Conservation (phyloP, 2,888 invertebrate genomes). For the Rhogogaster chlorosoma region DNA sequence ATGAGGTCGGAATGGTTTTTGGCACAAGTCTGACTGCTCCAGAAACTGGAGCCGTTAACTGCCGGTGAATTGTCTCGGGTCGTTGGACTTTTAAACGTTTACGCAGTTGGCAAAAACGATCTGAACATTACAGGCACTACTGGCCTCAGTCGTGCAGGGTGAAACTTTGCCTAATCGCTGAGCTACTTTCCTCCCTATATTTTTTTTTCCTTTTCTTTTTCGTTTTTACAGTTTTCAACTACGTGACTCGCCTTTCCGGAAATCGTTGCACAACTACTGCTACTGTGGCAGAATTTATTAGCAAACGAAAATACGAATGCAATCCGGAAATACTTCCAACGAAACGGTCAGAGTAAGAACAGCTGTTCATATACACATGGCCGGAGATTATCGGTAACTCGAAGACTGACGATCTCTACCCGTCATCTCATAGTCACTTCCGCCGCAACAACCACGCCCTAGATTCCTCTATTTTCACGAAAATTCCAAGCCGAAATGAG, state of each 20-base stretch:
- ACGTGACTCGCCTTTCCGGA: not conserved
- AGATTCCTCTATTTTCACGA: not conserved
- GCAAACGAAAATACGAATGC: not conserved
- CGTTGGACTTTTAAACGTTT: slow-evolving; percentile 44
- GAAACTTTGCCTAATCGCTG: slow-evolving; percentile 29
- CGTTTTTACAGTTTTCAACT: not conserved
- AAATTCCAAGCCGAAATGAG: slow-evolving; percentile 1
- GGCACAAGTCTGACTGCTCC: slow-evolving; percentile 38
- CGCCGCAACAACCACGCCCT: slow-evolving; percentile 13
- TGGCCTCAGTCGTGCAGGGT: not conserved
- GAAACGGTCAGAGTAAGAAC: not conserved
- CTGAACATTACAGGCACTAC: not conserved
- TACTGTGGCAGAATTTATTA: not conserved
- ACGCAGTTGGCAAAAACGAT: slow-evolving; percentile 33
- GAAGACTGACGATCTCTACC: slow-evolving; percentile 13
- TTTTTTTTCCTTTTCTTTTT: not conserved
- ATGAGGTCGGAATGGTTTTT: slow-evolving; percentile 49
- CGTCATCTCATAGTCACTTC: not conserved
- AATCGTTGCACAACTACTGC: not conserved
- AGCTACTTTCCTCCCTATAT: not conserved
- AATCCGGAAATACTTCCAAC: not conserved
- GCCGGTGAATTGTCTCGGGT: slow-evolving; percentile 35
- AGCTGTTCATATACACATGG: not conserved
- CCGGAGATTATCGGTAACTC: not conserved
- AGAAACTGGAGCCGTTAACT: slow-evolving; percentile 31